phyloP scores from a whole-genome alignment of 2,888 invertebrate genomes.

The Yponomeuta plumbellus region DNA sequence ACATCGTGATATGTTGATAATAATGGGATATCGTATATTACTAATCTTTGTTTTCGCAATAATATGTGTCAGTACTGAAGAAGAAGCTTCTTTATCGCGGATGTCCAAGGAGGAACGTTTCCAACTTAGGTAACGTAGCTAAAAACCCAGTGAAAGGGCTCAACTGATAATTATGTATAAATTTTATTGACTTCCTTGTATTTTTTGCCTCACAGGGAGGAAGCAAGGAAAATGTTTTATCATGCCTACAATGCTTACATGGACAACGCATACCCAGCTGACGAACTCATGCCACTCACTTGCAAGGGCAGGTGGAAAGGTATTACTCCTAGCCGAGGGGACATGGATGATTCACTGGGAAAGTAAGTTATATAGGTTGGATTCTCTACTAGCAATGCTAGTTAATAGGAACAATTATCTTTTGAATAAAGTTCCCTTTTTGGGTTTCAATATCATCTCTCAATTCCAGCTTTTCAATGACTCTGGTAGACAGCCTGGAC shows the following conservation, averaged over 20 bases:
- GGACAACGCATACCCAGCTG: slow-evolving; percentile 98
- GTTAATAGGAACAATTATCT: no score
- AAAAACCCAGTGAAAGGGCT: not conserved
- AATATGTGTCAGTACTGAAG: slow-evolving; percentile 61
- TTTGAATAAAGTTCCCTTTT: no score
- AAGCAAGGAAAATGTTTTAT: slow-evolving; percentile 96
- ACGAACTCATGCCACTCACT: slow-evolving; percentile 97
- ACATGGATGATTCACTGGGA: slow-evolving; percentile 97
- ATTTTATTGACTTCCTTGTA: not conserved
- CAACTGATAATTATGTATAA: not conserved
- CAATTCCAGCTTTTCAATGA: slow-evolving; percentile 92
- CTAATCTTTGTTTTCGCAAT: slow-evolving; percentile 60
- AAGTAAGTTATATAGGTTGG: slow-evolving; percentile 81
- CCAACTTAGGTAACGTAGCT: not conserved
- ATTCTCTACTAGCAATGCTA: no score
- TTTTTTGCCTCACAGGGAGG: slow-evolving; percentile 79
- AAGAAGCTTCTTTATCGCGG: slow-evolving; percentile 43
- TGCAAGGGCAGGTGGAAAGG: slow-evolving; percentile 95
- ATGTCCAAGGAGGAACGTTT: slow-evolving; percentile 79
- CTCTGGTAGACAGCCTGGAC: slow-evolving; percentile 95
- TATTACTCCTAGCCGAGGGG: slow-evolving; percentile 92
- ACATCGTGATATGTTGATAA: slow-evolving; percentile 49
- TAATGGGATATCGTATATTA: slow-evolving; percentile 60
- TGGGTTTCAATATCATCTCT: slow-evolving; percentile 19
- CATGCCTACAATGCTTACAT: slow-evolving; percentile 97